Conservation (phyloP, 1,140 invertebrate species). For the Yoshiicerus persimilis region DNA sequence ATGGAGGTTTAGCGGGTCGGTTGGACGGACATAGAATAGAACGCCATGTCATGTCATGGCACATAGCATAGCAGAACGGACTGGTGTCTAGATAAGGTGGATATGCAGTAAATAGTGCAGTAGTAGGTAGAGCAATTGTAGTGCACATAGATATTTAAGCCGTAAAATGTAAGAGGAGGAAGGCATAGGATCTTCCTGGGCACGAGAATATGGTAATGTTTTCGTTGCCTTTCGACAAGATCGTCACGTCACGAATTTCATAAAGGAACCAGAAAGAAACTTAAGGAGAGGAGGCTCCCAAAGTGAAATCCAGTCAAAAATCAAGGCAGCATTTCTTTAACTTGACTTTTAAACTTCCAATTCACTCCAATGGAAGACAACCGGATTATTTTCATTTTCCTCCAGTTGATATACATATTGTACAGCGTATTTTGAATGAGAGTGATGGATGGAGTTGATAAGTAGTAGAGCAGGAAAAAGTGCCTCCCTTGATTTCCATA, state of each 20-base stretch:
- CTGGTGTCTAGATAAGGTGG: neutral
- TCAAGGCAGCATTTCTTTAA: neutral
- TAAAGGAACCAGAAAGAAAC: neutral
- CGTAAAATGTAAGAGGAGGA: neutral
- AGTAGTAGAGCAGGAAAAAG: slow-evolving; percentile 9
- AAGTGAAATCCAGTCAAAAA: neutral
- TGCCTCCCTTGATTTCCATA: neutral
- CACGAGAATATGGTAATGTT: slow-evolving; percentile 3
- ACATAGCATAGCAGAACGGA: neutral
- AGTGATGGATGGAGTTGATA: slow-evolving; percentile 15
- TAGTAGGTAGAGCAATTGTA: neutral
- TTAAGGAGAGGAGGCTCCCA: neutral
- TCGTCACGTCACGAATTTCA: slow-evolving; percentile 24
- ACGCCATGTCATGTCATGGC: neutral
- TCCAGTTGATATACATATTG: neutral
- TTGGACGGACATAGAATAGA: neutral
- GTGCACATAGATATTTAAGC: neutral
- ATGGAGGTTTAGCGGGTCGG: neutral
- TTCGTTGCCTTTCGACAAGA: slow-evolving; percentile 34
- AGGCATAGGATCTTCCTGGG: neutral
- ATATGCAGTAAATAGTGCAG: neutral
- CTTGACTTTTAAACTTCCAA: neutral
- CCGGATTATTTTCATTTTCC: neutral
- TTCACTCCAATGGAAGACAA: neutral
- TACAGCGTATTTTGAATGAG: neutral